Base-by-base conservation (phyloP, 23 tunicate genomes). In the Styela plicata region DNA sequence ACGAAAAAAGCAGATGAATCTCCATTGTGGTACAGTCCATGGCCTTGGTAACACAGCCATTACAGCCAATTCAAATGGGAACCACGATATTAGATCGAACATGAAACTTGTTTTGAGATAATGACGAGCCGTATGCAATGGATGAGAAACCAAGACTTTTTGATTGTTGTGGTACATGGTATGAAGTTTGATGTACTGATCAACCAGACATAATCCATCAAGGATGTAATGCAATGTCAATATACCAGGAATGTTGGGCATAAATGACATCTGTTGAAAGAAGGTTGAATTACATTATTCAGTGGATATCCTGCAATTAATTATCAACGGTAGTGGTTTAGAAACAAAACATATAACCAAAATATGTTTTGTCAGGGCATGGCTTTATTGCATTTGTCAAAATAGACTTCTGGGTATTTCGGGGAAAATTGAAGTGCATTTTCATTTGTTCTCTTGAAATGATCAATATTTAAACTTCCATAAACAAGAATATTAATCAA, bases 1-100 rank as follows among this genome's bases (percentile, higher is more conserved):
- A 25, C 98, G 69, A 33, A 93, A 63, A 3, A 85, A 57, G 1
- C 93, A 92, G 21, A 93, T 36, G 52, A 93, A 70, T 32, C 84
- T 79, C 89, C 90, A 85, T 57, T 93, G 94, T 57, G 74, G 86
- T 34, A 85, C 79, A 57, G 82, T 88, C 61, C 76, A 63, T 1
- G 73, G 77, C 20, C 73, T 74, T 17, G 82, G 67, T 26, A 69
- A 64, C 21, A 68, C 74, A 16, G 66, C 83, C 34, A 69, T 78
- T 2, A 82, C 82, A 34, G 84, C 20, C 76, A 82, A 2, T 64
- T 93, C 98, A 69, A 93, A 78, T 1, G 98, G 98, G 57, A 93
- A 93, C 98, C 98, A 93, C 27, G 89, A 88, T 22, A 93, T 21
- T 2, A 93, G 75, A 74, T 93, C 98, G 2, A 85, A 34, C 10